phyloP scores from a whole-genome alignment of 92 coral and sea anemone species.

The Palythoa heliodiscus region DNA sequence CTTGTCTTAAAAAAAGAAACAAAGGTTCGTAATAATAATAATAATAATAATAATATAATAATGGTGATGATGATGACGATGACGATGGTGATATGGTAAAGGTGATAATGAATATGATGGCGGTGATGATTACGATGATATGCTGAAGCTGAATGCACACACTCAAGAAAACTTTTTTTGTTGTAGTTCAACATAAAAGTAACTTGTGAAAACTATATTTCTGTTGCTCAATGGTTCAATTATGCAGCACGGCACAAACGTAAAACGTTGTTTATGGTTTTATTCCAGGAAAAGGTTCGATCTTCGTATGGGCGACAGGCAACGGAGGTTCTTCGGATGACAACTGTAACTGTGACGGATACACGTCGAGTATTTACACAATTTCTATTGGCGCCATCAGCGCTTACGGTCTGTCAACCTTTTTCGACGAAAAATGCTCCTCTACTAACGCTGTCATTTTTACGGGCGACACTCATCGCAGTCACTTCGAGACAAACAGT shows the following conservation, averaged over 20 bases:
- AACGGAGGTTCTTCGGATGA: slow-evolving; percentile 76
- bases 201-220: too few species aligned
- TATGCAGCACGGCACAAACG: too few species aligned
- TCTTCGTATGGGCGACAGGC: slow-evolving; percentile 88
- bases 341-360: slow-evolving; percentile 82
- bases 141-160: too few species aligned
- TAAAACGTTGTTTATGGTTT: not conserved
- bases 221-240: too few species aligned
- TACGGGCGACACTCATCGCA: slow-evolving; percentile 68
- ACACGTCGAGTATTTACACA: slow-evolving; percentile 80
- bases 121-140: not conserved
- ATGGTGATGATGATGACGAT: not conserved
- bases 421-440: slow-evolving; percentile 72
- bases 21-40: too few species aligned
- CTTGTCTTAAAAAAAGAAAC: too few species aligned
- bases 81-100: not conserved
- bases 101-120: not conserved
- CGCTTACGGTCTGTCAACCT: slow-evolving; percentile 65
- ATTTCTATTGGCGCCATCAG: slow-evolving; percentile 78
- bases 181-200: too few species aligned
- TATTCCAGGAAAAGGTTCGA: slow-evolving; percentile 59
- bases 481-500: slow-evolving; percentile 19
- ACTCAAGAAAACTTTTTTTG: too few species aligned
- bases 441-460: slow-evolving; percentile 80
- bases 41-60: too few species aligned